Conservation (phyloP, 2,888 invertebrate genomes). For the Salpingus planirostris region DNA sequence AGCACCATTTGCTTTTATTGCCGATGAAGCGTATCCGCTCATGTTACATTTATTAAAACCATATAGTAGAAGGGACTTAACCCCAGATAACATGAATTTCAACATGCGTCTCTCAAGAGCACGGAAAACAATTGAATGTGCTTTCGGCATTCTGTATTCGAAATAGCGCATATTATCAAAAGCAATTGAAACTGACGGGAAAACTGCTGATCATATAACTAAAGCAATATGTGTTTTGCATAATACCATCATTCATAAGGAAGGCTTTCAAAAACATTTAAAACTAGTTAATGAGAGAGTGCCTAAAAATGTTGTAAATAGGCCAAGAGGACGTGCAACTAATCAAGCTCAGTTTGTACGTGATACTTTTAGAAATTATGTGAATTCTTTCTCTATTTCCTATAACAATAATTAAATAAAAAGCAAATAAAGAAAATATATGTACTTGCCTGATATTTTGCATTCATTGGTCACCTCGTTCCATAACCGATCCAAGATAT, state of each 20-base stretch:
- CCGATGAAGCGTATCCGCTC: background rate
- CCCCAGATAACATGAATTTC: constrained; percentile 6
- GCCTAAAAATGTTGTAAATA: background rate
- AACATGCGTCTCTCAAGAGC: constrained; percentile 13
- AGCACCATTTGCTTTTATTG: constrained; percentile 1
- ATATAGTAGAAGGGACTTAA: background rate
- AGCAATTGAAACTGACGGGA: constrained; percentile 12
- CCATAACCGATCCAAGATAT: constrained; percentile 7
- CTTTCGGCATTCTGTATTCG: constrained; percentile 16
- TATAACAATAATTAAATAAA: background rate
- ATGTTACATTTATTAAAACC: background rate
- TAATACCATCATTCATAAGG: constrained; percentile 3
- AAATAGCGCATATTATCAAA: constrained; percentile 17
- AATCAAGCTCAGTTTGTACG: constrained; percentile 7
- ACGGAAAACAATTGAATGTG: constrained; percentile 13
- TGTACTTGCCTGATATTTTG: constrained; percentile 5
- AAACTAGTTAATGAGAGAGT: constrained; percentile 2
- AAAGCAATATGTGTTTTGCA: constrained; percentile 4
- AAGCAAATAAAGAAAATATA: constrained; percentile 3
- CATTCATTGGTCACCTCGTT: constrained; percentile 1
- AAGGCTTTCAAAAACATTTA: constrained; percentile 7
- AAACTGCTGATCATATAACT: constrained; percentile 2
- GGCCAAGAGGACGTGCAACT: constrained; percentile 4
- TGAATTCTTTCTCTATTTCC: constrained; percentile 1
- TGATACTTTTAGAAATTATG: constrained; percentile 7